phyloP scores from a whole-genome alignment of 2,797 vertebrate genomes.

The Craterocephalus amniculus region DNA sequence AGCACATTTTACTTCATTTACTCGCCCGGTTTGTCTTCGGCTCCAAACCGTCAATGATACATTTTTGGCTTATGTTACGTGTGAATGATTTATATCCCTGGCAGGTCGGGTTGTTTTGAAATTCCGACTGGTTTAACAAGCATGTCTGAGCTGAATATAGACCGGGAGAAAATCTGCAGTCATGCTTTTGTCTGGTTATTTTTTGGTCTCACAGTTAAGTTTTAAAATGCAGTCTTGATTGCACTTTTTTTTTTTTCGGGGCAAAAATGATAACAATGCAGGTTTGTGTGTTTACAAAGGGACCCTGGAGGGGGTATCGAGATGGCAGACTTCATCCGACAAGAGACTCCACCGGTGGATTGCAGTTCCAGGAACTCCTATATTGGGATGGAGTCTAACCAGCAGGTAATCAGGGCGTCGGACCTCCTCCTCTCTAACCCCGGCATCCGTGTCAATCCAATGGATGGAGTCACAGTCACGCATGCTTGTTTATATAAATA shows the following conservation, averaged over 20 bases:
- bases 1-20: constrained; percentile 21
- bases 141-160: constrained; percentile 69
- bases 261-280: constrained; percentile 24
- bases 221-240: constrained; percentile 19
- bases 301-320: constrained; percentile 98
- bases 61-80: constrained; percentile 57
- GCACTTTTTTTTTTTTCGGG: not conserved
- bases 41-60: constrained; percentile 55
- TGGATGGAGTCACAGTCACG: not conserved
- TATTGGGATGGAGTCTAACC: constrained; percentile 91
- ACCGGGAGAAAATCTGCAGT: constrained; percentile 34
- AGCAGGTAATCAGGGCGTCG: constrained; percentile 85
- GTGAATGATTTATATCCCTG: constrained; percentile 70
- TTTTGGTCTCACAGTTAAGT: constrained; percentile 33
- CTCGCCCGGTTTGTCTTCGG: constrained; percentile 45
- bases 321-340: constrained; percentile 95
- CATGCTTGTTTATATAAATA: not conserved
- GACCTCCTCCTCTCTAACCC: not conserved
- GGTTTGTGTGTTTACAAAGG: constrained; percentile 76
- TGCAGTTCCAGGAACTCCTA: constrained; percentile 99
- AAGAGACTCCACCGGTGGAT: constrained; percentile 97
- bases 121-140: constrained; percentile 66
- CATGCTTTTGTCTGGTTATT: constrained; percentile 28
- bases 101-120: constrained; percentile 62
- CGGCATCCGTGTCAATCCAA: not conserved